Evolutionary conservation across 2,888 invertebrate genomes (phyloP), one percentile per base, ranked within the genome.

Genomic region (Chalcis sispes): DNA sequence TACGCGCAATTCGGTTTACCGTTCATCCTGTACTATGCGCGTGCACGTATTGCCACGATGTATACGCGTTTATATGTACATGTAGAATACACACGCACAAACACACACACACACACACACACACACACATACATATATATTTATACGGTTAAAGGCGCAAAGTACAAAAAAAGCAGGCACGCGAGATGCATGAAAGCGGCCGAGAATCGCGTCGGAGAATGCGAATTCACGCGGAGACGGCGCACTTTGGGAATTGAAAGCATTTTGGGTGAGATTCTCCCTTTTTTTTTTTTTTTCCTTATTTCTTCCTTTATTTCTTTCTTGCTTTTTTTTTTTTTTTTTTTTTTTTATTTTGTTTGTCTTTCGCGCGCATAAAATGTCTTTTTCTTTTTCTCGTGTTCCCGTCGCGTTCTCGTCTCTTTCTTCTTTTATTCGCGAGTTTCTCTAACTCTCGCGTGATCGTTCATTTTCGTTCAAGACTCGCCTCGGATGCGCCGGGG

Each of bases 231-330:
- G 40, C 25, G 29, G 2, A 18, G 18, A 5, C 18, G 42, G 25
- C 42, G 29, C 36, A 8, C n/a, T 7, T 27, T 20, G 40, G 61
- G 54, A n/a, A 64, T 72, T 62, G 52, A 72, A 64, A 56, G 56
- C 54, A n/a, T 64, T 61, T 71, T 52, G n/a, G 46, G 29, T 15
- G 18, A 13, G 15, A n/a, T 29, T 29, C 20, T 59, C 27, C 23
- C 59, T n/a, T 42, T 4, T 29, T n/a, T 32, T 29, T 15, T 23
- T 42, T 3, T 42, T 23, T 25, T 1, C 29, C 15, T 32, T 23
- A 10, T 59, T 10, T 36, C 36, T 20, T 1, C n/a, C n/a, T n/a
- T 52, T 13, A 25, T 25, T 23, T 23, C 29, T 56, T 56, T 29
- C 58, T 10, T 59, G 1, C 27, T 8, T 27, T 54, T 7, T 18